phyloP scores from a whole-genome alignment of 2,797 vertebrate genomes.

The Heteromormyrus szaboi region DNA sequence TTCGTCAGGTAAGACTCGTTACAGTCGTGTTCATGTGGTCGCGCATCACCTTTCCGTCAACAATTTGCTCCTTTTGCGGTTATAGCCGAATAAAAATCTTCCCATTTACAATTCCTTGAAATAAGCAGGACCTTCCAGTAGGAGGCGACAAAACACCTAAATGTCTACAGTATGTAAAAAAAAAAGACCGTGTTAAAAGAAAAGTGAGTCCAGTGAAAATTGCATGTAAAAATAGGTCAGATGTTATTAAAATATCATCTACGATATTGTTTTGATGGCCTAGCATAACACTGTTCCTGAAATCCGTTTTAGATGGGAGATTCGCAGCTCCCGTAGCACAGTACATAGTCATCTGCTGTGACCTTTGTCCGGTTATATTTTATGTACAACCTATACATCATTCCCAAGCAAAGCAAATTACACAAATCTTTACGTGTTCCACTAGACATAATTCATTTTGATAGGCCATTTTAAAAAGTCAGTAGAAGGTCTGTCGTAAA shows the following conservation, averaged over 20 bases:
- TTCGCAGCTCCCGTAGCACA: neutral
- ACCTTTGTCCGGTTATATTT: neutral
- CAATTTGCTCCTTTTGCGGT: neutral
- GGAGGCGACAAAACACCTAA: slow-evolving; percentile 5
- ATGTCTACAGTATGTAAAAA: neutral
- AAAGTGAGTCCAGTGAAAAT: neutral
- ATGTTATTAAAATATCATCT: neutral
- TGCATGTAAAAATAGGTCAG: neutral
- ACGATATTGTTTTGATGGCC: neutral
- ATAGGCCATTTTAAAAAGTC: neutral
- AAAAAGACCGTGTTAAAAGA: neutral
- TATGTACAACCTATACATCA: neutral
- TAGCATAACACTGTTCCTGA: neutral
- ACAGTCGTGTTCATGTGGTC: neutral
- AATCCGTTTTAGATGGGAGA: neutral
- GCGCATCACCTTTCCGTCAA: neutral
- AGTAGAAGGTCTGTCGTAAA: neutral
- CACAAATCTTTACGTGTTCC: neutral
- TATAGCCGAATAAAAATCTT: neutral
- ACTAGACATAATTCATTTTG: neutral
- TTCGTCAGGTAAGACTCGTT: neutral
- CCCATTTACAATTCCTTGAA: neutral
- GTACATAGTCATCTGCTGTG: neutral
- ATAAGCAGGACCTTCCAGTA: neutral
- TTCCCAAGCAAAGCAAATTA: neutral